Conservation (phyloP, 2,113 vertebrate genomes). For the Chiloscyllium plagiosum region DNA sequence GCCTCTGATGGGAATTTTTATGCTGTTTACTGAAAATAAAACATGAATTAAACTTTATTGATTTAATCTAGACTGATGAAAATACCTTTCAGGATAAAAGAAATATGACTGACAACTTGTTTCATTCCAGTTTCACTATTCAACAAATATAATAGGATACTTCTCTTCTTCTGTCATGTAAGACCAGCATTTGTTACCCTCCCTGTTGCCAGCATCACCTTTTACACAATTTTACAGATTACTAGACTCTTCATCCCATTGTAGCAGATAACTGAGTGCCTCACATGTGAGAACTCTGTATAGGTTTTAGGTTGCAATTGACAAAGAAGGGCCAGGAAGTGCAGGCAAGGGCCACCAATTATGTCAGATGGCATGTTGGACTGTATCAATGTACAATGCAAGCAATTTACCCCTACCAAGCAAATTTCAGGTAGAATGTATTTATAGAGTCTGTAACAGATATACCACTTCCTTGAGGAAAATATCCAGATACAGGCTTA, state of each 20-base stretch:
- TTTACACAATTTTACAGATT: neutral
- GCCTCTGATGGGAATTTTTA: neutral
- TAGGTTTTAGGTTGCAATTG: neutral
- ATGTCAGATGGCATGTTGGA: neutral
- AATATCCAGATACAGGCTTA: neutral
- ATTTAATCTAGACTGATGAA: neutral
- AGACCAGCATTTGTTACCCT: too few relatives aligned
- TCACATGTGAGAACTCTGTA: too few relatives aligned
- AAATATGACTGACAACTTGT: neutral
- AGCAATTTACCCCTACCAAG: neutral
- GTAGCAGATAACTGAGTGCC: neutral
- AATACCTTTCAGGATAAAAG: neutral
- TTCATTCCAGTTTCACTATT: neutral
- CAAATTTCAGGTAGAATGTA: neutral
- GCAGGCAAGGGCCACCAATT: neutral
- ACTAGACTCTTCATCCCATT: neutral
- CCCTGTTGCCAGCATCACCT: too few relatives aligned
- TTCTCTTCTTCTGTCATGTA: too few relatives aligned
- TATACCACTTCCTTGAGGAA: neutral
- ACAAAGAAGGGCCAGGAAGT: neutral
- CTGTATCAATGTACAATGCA: neutral
- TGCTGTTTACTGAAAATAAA: neutral
- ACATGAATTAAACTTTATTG: neutral
- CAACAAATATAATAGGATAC: too few relatives aligned
- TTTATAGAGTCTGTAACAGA: neutral